phyloP scores from a whole-genome alignment of 2,797 vertebrate genomes.

The Avahi laniger region DNA sequence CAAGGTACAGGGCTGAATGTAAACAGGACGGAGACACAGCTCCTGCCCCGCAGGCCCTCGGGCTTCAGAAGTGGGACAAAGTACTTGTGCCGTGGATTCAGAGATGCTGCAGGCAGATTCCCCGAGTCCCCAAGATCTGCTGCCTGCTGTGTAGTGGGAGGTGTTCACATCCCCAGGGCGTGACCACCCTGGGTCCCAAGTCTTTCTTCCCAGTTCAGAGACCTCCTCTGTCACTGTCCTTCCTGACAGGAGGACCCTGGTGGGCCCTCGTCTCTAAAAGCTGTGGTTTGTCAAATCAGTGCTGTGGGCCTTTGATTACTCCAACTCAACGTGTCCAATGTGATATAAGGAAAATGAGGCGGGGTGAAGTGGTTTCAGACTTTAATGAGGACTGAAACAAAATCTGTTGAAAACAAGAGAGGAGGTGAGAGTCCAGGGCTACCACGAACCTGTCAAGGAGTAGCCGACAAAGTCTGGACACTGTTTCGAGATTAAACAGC shows the following conservation, averaged over 20 bases:
- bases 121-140: not conserved
- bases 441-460: accelerated
- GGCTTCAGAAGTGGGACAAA: not conserved
- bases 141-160: not conserved
- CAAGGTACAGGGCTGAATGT: not conserved
- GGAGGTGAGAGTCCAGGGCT: not conserved
- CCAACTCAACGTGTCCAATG: not conserved
- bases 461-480: not conserved
- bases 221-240: not conserved
- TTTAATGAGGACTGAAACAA: not conserved
- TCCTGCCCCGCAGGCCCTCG: not conserved
- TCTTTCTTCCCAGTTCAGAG: not conserved
- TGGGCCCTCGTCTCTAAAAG: not conserved
- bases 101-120: not conserved
- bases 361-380: not conserved
- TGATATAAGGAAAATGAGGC: not conserved
- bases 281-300: not conserved
- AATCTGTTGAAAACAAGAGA: not conserved
- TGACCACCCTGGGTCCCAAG: not conserved
- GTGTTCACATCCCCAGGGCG: accelerated
- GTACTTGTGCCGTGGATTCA: not conserved
- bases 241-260: not conserved
- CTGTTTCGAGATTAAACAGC: not conserved
- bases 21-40: not conserved
- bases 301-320: not conserved